Conservation (phyloP, 2,113 vertebrate genomes). For the Solenodon paradoxus region DNA sequence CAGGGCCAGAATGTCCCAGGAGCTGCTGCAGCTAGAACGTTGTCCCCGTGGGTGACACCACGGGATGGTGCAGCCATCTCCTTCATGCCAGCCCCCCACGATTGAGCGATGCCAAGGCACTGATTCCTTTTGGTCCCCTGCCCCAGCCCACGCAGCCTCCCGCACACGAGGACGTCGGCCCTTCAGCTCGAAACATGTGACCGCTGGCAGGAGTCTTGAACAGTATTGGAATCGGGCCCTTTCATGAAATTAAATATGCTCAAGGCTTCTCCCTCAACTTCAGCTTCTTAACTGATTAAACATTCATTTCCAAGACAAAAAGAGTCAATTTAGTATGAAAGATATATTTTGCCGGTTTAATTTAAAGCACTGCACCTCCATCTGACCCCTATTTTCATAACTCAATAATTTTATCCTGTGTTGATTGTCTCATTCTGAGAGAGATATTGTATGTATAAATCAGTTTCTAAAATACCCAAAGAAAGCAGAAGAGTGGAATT, state of each 20-base stretch:
- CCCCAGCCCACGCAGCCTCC: not conserved
- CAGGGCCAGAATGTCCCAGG: too few species aligned
- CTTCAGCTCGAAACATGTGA: slow-evolving; percentile 6
- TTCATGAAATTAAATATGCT: slow-evolving; percentile 82
- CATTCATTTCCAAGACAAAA: slow-evolving; percentile 88
- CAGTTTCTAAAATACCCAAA: slow-evolving; percentile 86
- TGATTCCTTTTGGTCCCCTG: not conserved
- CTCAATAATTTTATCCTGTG: slow-evolving; percentile 84
- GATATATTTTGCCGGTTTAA: slow-evolving; percentile 82
- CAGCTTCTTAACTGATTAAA: slow-evolving; percentile 83
- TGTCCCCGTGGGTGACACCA: not conserved
- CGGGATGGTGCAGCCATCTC: not conserved
- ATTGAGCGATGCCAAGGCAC: not conserved
- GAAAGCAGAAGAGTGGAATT: slow-evolving; percentile 82
- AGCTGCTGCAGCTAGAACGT: too few species aligned
- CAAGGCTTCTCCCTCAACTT: slow-evolving; percentile 75
- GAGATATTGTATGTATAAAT: slow-evolving; percentile 87
- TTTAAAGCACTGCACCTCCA: slow-evolving; percentile 82
- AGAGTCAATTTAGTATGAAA: slow-evolving; percentile 84
- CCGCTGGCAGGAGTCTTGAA: not conserved
- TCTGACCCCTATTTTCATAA: slow-evolving; percentile 89
- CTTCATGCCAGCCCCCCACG: not conserved
- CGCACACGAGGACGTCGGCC: not conserved
- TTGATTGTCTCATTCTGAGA: slow-evolving; percentile 87
- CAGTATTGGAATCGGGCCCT: slow-evolving; percentile 57